Base-by-base conservation (phyloP, 1,140 invertebrate species). In the Samia ricini region DNA sequence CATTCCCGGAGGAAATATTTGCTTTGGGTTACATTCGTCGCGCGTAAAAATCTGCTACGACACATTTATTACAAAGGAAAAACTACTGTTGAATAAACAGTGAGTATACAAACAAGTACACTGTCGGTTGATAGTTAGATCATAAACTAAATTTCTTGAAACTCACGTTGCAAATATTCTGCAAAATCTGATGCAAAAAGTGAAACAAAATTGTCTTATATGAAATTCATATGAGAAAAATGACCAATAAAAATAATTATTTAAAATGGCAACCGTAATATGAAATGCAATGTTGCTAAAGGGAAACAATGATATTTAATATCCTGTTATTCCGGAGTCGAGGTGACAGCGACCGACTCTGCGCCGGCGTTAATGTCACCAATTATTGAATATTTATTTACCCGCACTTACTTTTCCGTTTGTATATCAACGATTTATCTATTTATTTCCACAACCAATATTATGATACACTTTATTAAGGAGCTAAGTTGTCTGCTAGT, bases 1-100 rank as follows among this genome's bases (percentile, higher is more conserved):
- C 70, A 66, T 72, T 72, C 54, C 48, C 60, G 29, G 49, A 19
- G 36, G 19, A 33, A 23, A 63, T 82, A 76, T 83, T 83, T 84
- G 72, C 62, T 61, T 69, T 74, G 71, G 69, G 60, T 69, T 62
- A 48, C 51, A 57, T 76, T 72, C 56, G 62, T 54, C 55, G 56
- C 55, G 56, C 23, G 66, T 63, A 74, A 74, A 74, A 74, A 68
- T 15, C 56, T 23, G 63, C 48, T 36, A 19, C 56, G 55, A 23
- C 61, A 65, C 65, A 51, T 64, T 69, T 66, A 70, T 15, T 42
- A 42, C 33, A 42, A 15, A 12, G 4, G 12, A 15, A 42, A 29
- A 42, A 42, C 15, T 42, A 42, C 15, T 7, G 1, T 42, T 12
- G 12, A 42, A n/a, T n/a, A n/a, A n/a, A 42, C 12, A 15, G 4